Conservation (phyloP, 2,113 vertebrate genomes). For the Terrapene triunguis region DNA sequence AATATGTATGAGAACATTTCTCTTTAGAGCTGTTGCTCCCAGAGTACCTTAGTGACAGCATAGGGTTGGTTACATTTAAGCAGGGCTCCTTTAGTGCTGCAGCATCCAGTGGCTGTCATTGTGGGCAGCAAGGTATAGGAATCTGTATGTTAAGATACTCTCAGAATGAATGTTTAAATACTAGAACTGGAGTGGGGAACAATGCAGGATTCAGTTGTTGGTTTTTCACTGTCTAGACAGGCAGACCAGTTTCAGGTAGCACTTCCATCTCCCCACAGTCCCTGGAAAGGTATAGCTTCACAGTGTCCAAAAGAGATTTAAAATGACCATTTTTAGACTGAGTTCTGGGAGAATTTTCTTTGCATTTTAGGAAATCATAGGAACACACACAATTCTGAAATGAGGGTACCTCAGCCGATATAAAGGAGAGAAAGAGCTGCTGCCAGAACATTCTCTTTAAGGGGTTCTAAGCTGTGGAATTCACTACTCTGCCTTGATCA, state of each 20-base stretch:
- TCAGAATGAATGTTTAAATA: not conserved
- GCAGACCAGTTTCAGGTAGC: not conserved
- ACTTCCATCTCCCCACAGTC: not conserved
- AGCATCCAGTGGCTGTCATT: not conserved
- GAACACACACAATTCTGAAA: not conserved
- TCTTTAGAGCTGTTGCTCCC: not conserved
- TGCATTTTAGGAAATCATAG: not conserved
- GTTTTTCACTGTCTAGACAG: not conserved
- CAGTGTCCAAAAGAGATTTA: not conserved
- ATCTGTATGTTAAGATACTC: not conserved
- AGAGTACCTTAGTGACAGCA: not conserved
- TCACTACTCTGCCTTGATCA: not conserved
- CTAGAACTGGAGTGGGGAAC: not conserved
- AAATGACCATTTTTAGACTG: not conserved
- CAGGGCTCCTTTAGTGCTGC: not conserved
- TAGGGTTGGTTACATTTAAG: not conserved
- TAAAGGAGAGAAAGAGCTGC: not conserved
- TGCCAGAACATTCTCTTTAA: not conserved
- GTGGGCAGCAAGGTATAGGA: not conserved
- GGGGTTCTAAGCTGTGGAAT: not conserved
- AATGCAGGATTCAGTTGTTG: not conserved
- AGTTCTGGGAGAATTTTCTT: not conserved
- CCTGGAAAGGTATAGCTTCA: not conserved
- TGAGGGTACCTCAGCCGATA: accelerated
- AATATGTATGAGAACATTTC: accelerated